These are phyloP conservation scores for Thereva nobilitata DNA, from an alignment of 2,888 invertebrate species.

Conservation along the genomic window DNA sequence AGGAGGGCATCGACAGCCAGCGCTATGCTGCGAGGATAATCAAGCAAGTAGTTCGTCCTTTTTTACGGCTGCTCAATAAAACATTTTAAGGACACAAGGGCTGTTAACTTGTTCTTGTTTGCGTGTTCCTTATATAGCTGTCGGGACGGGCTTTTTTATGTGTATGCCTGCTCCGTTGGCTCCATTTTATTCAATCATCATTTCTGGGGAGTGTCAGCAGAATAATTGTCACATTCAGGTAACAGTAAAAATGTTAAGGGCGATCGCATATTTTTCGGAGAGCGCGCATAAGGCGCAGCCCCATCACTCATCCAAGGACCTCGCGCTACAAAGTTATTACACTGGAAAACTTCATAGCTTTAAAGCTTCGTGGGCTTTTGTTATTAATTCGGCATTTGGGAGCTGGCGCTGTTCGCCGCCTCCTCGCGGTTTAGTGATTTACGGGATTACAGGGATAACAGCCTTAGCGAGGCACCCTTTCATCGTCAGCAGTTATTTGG, in stretches of 20 bases:
- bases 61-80: constrained; percentile 17
- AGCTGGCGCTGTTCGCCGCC: too few species aligned
- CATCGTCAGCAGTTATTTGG: too few species aligned
- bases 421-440: too few species aligned
- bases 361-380: too few species aligned
- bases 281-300: not conserved
- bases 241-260: constrained; percentile 13
- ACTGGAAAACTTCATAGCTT: too few species aligned
- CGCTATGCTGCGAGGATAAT: constrained; percentile 8
- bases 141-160: too few species aligned
- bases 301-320: too few species aligned
- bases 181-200: constrained; percentile 6
- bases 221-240: constrained; percentile 22
- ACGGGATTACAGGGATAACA: too few species aligned
- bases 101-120: not conserved
- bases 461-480: too few species aligned
- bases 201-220: constrained; percentile 1
- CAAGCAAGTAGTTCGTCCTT: constrained; percentile 14
- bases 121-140: not conserved
- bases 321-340: too few species aligned
- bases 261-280: constrained; percentile 2
- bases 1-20: constrained; percentile 8
- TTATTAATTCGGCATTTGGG: too few species aligned
- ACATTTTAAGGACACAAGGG: not conserved
- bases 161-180: not conserved